Evolutionary conservation across 2,797 vertebrate species (phyloP).

Genomic region (Paratrypauchen microcephalus): DNA sequence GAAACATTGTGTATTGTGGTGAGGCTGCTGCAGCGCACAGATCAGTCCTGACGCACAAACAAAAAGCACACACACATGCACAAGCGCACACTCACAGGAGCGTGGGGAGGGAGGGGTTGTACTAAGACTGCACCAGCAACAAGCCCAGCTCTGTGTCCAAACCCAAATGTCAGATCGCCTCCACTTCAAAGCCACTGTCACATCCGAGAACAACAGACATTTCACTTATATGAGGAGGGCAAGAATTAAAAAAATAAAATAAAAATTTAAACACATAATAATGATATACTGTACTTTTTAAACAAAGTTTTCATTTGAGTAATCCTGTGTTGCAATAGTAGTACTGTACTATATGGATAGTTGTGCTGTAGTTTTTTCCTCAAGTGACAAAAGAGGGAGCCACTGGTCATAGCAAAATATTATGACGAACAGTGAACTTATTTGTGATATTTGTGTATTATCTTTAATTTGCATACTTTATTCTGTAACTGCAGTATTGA

Average conservation of each 20-base stretch:
- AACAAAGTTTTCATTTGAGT: too few species aligned
- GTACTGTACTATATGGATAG: too few species aligned
- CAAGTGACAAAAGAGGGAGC: too few species aligned
- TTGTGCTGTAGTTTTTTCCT: too few species aligned
- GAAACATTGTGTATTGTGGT: constrained; percentile 57
- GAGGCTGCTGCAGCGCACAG: constrained; percentile 27
- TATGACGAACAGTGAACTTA: too few species aligned
- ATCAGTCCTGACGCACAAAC: constrained; percentile 64
- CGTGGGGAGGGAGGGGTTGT: constrained; percentile 34
- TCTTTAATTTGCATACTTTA: not conserved
- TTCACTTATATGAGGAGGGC: constrained; percentile 21
- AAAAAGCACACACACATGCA: constrained; percentile 37
- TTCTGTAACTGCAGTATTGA: not conserved
- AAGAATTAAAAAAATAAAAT: too few species aligned
- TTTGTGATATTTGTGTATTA: too few species aligned
- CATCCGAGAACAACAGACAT: constrained; percentile 42
- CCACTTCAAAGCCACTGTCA: constrained; percentile 58
- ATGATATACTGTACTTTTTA: too few species aligned
- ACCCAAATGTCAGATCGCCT: constrained; percentile 60
- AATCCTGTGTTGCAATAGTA: too few species aligned
- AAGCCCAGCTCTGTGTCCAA: constrained; percentile 49
- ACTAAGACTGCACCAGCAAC: constrained; percentile 49
- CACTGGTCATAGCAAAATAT: too few species aligned
- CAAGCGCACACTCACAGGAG: not conserved
- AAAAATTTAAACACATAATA: too few species aligned